phyloP scores from a whole-genome alignment of 2,888 invertebrate genomes.

The Mechanitis mazaeus region DNA sequence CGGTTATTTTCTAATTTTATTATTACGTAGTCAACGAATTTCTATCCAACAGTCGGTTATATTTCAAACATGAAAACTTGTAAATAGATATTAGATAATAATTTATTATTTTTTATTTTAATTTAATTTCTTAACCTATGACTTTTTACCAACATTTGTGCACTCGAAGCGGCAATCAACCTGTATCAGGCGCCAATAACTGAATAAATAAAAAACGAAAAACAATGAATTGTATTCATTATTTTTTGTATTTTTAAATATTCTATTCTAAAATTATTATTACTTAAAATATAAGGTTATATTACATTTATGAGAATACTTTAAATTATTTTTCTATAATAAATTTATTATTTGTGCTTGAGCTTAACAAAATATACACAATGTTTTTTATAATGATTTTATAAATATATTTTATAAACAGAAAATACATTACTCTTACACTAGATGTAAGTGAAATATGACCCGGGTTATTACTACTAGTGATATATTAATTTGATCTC shows the following conservation, averaged over 20 bases:
- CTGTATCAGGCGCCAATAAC: slow-evolving; percentile 32
- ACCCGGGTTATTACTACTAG: not conserved
- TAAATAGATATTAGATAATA: slow-evolving; percentile 18
- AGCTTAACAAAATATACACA: not conserved
- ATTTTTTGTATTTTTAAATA: not conserved
- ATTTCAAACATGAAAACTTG: slow-evolving; percentile 23
- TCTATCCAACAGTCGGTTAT: slow-evolving; percentile 23
- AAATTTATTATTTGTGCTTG: slow-evolving; percentile 1
- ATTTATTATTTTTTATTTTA: slow-evolving; percentile 22
- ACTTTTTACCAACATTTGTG: slow-evolving; percentile 44
- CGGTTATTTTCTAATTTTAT: slow-evolving; percentile 23
- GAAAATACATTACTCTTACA: no score
- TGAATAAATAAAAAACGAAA: slow-evolving; percentile 10
- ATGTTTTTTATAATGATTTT: not conserved
- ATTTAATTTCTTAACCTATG: slow-evolving; percentile 17
- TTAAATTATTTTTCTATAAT: not conserved
- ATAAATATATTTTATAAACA: slow-evolving; percentile 1
- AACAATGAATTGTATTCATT: not conserved
- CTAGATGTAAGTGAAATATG: no score
- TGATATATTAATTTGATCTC: not conserved
- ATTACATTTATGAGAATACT: not conserved
- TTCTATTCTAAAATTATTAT: slow-evolving; percentile 1
- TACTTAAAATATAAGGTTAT: slow-evolving; percentile 1
- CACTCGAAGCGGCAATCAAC: slow-evolving; percentile 54
- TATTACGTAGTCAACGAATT: slow-evolving; percentile 14